phyloP scores from a whole-genome alignment of 2,797 vertebrate species.

The Dallia pectoralis region DNA sequence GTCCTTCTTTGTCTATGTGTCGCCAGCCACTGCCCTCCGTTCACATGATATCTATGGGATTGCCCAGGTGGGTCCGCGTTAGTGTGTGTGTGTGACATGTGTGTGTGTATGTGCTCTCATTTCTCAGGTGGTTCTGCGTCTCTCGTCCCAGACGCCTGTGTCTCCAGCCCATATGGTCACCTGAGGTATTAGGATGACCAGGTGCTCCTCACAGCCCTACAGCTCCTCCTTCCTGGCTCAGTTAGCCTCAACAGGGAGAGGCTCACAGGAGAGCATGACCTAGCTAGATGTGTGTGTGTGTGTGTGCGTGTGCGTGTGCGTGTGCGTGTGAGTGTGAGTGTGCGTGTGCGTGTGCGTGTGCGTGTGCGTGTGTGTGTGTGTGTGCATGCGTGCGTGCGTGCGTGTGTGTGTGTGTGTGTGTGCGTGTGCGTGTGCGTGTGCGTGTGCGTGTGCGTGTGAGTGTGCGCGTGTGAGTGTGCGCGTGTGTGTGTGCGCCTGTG shows the following conservation, averaged over 20 bases:
- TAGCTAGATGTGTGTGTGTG: conserved; percentile 20
- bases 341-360: conserved; percentile 15
- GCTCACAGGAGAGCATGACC: background rate
- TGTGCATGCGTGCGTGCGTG: background rate
- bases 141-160: too few relatives aligned
- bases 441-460: conserved; percentile 13
- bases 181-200: conserved; percentile 25
- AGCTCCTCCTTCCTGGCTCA: background rate
- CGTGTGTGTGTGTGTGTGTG: conserved; percentile 20
- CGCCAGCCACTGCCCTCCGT: background rate
- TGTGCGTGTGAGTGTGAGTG: conserved; percentile 3
- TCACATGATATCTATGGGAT: background rate
- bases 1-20: background rate
- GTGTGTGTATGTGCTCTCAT: background rate
- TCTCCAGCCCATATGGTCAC: conserved; percentile 24
- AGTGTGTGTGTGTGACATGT: background rate
- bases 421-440: background rate
- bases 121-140: too few relatives aligned
- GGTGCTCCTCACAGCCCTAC: conserved; percentile 21
- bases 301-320: conserved; percentile 12
- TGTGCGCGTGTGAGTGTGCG: conserved; percentile 19
- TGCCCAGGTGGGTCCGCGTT: background rate
- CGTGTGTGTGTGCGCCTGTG: background rate
- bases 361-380: conserved; percentile 14
- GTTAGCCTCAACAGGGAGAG: background rate